Evolutionary conservation across 2,113 vertebrate genomes (phyloP).

Genomic region (Ploceus nigricollis): DNA sequence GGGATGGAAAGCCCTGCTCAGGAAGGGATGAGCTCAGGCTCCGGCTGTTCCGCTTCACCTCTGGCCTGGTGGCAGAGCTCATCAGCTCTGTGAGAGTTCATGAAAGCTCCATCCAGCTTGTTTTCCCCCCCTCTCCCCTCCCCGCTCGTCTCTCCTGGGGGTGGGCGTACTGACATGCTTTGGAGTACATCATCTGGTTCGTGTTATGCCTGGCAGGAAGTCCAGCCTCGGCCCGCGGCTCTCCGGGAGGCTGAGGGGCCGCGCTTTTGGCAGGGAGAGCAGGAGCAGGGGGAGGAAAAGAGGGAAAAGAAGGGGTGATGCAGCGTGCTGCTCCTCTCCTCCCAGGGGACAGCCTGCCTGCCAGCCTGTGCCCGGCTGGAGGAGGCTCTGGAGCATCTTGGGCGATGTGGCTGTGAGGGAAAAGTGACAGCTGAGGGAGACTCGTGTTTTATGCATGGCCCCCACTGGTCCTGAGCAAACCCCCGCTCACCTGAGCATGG

Average conservation of each 20-base stretch:
- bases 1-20: not conserved
- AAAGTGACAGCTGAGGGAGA: not conserved
- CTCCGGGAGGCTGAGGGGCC: conserved; percentile 41
- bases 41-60: not conserved
- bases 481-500: not conserved
- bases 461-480: not conserved
- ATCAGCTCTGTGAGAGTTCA: not conserved
- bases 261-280: not conserved
- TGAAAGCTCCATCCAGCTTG: not conserved
- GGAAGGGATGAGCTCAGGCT: not conserved
- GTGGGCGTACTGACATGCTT: conserved; percentile 52
- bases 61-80: not conserved
- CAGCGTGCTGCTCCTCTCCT: not conserved
- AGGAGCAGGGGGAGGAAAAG: not conserved
- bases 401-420: not conserved
- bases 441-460: not conserved
- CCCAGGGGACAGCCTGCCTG: not conserved
- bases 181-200: conserved; percentile 69
- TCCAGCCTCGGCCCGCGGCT: conserved; percentile 8
- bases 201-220: conserved; percentile 71
- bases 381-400: accelerated
- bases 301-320: not conserved
- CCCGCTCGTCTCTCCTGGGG: conserved; percentile 18
- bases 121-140: not conserved
- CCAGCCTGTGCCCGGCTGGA: accelerated